Evolutionary conservation across 2,113 vertebrate genomes (phyloP), one percentile per base, ranked within the genome.

Genomic region (Oryzias melastigma): DNA sequence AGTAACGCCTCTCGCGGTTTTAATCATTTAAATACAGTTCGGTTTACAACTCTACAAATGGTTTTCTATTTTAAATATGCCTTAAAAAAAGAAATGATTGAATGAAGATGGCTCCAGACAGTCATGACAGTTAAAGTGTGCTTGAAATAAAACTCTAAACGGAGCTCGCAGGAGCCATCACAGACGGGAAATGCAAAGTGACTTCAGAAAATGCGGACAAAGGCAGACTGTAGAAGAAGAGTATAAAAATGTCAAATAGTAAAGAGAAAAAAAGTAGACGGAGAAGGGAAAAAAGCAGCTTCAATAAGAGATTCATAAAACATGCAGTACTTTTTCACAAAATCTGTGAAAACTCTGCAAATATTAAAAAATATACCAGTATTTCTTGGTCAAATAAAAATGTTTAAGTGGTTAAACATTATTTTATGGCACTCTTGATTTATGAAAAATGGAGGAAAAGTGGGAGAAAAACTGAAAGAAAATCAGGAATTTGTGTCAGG

Each of bases 81-180:
- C 44, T 52, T 56, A 49, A 41, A 62, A 13, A 17, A 56, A 54
- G 48, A 50, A 52, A 71, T 65, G 47, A 84, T 80, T 70, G 71
- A 81, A 77, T 70, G 24, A 61, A 20, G 44, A 55, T 52, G 60
- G 52, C 62, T 59, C 67, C 42, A 20, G 45, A 71, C 69, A 22
- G 51, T 24, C 62, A 75, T 78, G 47, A 69, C 61, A 77, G 58
- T 68, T 58, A 77, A 27, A 83, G 55, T 58, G 14, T 59, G 59
- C 58, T 78, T 86, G 78, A 66, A 81, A 75, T 77, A 73, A 64
- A 73, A 52, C 50, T 56, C 22, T 57, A 71, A 82, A 77, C 24
- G 22, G 22, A 59, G 57, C 18, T 12, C 57, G 3, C 51, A 65
- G 50, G 24, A 69, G 35, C 8, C 15, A 56, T 40, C 8, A 29